Evolutionary conservation across 2,888 invertebrate species (phyloP).

Genomic region (Linnaemya tessellans): DNA sequence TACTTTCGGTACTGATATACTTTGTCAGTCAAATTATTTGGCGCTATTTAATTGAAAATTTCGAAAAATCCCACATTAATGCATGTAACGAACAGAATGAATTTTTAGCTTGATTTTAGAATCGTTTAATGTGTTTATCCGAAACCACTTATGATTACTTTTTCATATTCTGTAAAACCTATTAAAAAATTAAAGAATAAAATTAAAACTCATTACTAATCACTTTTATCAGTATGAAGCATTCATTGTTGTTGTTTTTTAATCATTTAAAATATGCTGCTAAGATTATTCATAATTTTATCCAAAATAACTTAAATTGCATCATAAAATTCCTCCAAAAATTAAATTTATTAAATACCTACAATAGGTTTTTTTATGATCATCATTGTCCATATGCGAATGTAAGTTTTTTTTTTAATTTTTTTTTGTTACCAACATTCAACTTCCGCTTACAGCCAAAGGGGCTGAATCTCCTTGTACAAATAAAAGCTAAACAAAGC

Average conservation of each 20-base stretch:
- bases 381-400: not conserved
- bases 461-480: constrained; percentile 21
- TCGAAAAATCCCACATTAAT: no score
- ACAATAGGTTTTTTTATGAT: not conserved
- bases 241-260: not conserved
- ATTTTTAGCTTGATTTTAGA: no score
- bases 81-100: no score
- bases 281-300: not conserved
- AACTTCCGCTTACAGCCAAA: constrained; percentile 52
- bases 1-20: no score
- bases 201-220: no score
- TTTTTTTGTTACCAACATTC: constrained; percentile 21
- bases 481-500: constrained; percentile 26
- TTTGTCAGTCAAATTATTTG: no score
- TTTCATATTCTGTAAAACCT: no score
- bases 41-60: no score
- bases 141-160: no score
- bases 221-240: not conserved
- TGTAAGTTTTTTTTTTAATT: no score
- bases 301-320: not conserved
- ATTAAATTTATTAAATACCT: constrained; percentile 21
- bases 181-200: no score
- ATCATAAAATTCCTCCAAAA: constrained; percentile 5
- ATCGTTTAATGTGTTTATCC: no score
- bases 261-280: not conserved